Evolutionary conservation across 92 coral and sea anemone genomes (phyloP), one percentile per base, ranked within the genome.

Genomic region (Epizoanthus illoricatus): DNA sequence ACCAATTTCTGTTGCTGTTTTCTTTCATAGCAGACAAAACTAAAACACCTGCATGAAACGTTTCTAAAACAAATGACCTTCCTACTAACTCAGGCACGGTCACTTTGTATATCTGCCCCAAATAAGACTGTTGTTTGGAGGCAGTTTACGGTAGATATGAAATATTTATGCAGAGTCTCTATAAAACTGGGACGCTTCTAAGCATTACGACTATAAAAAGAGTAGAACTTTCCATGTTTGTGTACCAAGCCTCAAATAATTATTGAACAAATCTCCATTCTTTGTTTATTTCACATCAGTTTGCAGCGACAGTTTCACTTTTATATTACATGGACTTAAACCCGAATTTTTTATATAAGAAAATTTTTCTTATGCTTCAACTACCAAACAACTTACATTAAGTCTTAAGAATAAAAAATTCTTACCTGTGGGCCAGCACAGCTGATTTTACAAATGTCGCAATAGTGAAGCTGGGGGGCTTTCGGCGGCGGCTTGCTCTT

Each of bases 351-450:
- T 52, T 0, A 52, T 52, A 52, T n/a, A n/a, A n/a, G n/a, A n/a
- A n/a, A n/a, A n/a, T n/a, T 52, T 52, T 9, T 9, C 13, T 52
- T 52, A 9, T 52, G 12, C 56, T 52, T 52, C 15, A 52, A 52
- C 56, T 52, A 52, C 56, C 15, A 52, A 52, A 52, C 9, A 52
- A 52, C 13, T 52, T 5, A 11, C 16, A 52, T 52, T 52, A 52
- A 9, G 16, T 52, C 56, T 52, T 52, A 2, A 52, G 15, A 9
- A 9, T 9, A 52, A 52, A 52, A 52, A 10, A 52, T 9, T 52
- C 69, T 36, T 84, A 96, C 99, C 93, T 96, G 99, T 33, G 99
- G 99, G 1, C 99, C 99, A 64, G 99, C 99, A 79, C 99, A 96
- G 69, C 99, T 96, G 0, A 96, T 96, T 73, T 96, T 96, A 84